Percentiles rank a stretch among this genome's conserved stretches.
phyloP scores from a whole-genome alignment of 37 sponge, comb jelly and placozoan genomes.

The Eunapius fragilis region DNA sequence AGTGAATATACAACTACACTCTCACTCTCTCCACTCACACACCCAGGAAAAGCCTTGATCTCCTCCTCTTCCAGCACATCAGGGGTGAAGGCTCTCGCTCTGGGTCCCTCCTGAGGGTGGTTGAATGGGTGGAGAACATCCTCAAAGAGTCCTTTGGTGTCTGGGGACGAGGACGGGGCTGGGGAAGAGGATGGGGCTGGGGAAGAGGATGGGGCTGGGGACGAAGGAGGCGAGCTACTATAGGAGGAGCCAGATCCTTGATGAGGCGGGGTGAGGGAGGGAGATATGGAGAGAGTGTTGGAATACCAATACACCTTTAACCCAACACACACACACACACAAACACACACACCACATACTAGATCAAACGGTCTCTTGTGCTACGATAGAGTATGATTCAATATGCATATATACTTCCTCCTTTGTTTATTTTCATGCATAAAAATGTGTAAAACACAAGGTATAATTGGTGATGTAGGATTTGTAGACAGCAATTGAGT shows the following conservation, averaged over 20 bases:
- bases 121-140: slow-evolving; percentile 85
- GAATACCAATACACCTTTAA: no score
- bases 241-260: neutral
- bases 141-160: neutral
- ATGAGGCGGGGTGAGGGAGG: no score
- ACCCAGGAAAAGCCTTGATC: slow-evolving; percentile 74
- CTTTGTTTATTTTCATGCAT: no score
- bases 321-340: no score
- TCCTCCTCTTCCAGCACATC: slow-evolving; percentile 85
- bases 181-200: neutral
- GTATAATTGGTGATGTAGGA: no score
- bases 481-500: no score
- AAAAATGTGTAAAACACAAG: no score
- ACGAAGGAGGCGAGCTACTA: neutral
- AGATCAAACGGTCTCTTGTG: no score
- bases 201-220: neutral
- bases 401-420: no score
- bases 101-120: slow-evolving; percentile 81
- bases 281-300: no score
- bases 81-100: slow-evolving; percentile 88
- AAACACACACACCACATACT: no score
- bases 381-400: no score
- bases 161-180: neutral
- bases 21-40: slow-evolving; percentile 28
- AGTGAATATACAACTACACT: neutral